Base-by-base conservation (phyloP, 1,140 invertebrate genomes). In the Cotesia typhae region DNA sequence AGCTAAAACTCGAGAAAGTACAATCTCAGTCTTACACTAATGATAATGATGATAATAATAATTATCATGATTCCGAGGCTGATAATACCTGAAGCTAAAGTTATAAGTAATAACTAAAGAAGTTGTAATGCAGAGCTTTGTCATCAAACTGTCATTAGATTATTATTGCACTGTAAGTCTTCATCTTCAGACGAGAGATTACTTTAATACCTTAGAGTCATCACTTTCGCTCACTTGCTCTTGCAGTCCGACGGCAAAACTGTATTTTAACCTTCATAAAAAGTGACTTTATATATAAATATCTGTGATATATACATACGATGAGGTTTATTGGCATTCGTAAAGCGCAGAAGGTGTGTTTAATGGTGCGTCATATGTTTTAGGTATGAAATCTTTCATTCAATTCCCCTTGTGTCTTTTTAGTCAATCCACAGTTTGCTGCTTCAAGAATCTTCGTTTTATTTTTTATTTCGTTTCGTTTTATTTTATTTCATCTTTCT, bases 301-400 rank as follows among this genome's bases (percentile, higher is more conserved):
- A 66, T 51, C 41, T 1, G 41, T 64, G 41, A 14, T 38, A 66
- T 38, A 47, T 47, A 14, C 12, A 4, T 47, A 6, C 17, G 3
- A 51, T 14, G n/a, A 17, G 38, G 38, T 66, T 66, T 66, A 66
- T 66, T 66, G 64, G 64, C 38, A 51, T 64, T 66, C 57, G 57
- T 59, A 6, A 51, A 38, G 47, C 14, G 64, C 64, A 38, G 10
- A 65, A 66, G 64, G 64, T 66, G 64, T 66, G 64, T 66, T 66
- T 66, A 66, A 66, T 66, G 64, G 64, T 38, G 64, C 64, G 38
- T 66, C 64, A 66, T 41, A 12, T 37, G 61, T 64, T 41, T 47
- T 47, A 64, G 61, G 61, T 64, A 47, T 14, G 36, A 64, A 17
- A 59, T 59, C 55, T 6, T 59, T 64, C 61, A 47, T 47, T 66